Conservation (phyloP, 2,888 invertebrate species). For the Caenorhabditis sp. region DNA sequence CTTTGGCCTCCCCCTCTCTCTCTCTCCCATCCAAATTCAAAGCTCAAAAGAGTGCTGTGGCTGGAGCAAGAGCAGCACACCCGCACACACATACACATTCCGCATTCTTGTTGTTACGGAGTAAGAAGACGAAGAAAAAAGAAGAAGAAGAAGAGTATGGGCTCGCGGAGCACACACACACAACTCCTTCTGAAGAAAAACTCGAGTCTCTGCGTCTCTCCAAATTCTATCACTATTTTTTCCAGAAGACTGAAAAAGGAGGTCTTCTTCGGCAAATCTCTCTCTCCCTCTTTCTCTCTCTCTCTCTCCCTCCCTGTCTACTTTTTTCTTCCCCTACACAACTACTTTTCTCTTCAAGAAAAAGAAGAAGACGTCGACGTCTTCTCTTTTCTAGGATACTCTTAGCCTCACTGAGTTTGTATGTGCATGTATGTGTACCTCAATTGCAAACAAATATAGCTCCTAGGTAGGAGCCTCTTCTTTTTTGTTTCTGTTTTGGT, state of each 20-base stretch:
- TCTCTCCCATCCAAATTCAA: conserved; percentile 21
- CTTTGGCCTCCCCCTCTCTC: background rate
- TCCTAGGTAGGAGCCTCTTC: background rate
- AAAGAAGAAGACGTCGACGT: conserved; percentile 3
- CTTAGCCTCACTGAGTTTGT: conserved; percentile 27
- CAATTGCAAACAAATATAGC: background rate
- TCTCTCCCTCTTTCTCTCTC: background rate
- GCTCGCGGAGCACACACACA: background rate
- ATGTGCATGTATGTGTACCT: background rate
- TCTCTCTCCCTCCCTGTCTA: conserved; percentile 1
- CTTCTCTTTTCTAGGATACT: conserved; percentile 33
- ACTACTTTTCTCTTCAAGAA: conserved; percentile 24
- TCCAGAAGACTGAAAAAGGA: background rate
- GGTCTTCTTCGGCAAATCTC: conserved; percentile 9
- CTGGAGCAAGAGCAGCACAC: background rate
- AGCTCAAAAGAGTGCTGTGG: conserved; percentile 27
- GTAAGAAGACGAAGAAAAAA: conserved; percentile 23
- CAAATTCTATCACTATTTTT: background rate
- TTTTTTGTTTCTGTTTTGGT: background rate
- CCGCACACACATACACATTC: background rate
- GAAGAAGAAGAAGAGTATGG: conserved; percentile 28
- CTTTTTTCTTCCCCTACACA: conserved; percentile 6
- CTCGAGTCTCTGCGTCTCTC: background rate
- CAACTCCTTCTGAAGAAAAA: conserved; percentile 14
- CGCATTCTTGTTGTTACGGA: conserved; percentile 37